Evolutionary conservation across 2,797 vertebrate genomes (phyloP).

Genomic region (Channa striata): DNA sequence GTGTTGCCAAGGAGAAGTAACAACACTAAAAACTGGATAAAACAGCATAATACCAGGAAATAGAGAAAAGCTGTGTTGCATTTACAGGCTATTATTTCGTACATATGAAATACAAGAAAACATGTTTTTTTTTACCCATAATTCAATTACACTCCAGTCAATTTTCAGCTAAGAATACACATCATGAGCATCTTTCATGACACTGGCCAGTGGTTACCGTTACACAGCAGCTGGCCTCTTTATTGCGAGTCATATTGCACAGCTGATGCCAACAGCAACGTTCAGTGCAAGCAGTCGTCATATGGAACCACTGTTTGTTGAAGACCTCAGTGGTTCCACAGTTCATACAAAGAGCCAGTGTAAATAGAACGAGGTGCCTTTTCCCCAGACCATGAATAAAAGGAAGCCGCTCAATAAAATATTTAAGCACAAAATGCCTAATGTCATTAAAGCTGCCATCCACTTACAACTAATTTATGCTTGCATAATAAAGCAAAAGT

Average conservation of each 20-base stretch:
- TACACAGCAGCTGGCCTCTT: slow-evolving; percentile 43
- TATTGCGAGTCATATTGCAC: slow-evolving; percentile 33
- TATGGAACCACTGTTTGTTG: slow-evolving; percentile 1
- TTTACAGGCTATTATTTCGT: background rate
- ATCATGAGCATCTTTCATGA: slow-evolving; percentile 18
- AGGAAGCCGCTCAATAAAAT: background rate
- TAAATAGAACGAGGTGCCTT: background rate
- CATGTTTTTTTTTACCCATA: background rate
- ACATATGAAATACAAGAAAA: background rate
- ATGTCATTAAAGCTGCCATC: background rate
- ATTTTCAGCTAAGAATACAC: slow-evolving; percentile 13
- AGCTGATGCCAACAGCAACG: slow-evolving; percentile 40
- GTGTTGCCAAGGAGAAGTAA: background rate
- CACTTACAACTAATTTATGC: background rate
- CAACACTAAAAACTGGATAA: background rate
- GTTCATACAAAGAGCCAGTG: background rate
- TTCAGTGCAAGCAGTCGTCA: background rate
- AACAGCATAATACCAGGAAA: background rate
- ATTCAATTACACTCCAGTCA: slow-evolving; percentile 16
- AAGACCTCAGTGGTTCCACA: background rate
- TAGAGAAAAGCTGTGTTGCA: background rate
- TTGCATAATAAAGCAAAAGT: background rate
- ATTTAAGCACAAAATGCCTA: background rate
- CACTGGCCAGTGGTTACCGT: slow-evolving; percentile 9
- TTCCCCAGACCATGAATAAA: slow-evolving; percentile 1